These are phyloP conservation scores for Raphicerus campestris DNA, from an alignment of 2,113 vertebrate genomes.

Conservation along the genomic window DNA sequence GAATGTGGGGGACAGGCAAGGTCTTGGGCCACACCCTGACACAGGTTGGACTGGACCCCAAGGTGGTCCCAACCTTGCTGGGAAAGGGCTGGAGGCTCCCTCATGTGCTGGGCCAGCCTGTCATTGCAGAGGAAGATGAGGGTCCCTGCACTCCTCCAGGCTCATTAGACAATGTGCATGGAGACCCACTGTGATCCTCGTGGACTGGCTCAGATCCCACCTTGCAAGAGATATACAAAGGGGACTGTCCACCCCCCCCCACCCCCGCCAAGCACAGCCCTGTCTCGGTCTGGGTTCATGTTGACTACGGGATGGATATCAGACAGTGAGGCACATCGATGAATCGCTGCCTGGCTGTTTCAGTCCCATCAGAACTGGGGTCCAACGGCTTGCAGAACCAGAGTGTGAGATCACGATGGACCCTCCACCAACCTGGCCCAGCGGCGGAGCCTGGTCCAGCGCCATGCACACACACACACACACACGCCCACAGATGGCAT, in stretches of 20 bases:
- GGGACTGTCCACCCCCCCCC: not conserved
- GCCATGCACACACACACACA: not conserved
- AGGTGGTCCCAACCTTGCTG: not conserved
- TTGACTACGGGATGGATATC: not conserved
- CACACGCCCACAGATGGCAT: not conserved
- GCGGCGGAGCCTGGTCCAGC: not conserved
- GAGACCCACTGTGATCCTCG: not conserved
- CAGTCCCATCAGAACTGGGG: not conserved
- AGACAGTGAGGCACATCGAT: not conserved
- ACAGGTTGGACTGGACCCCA: conserved; percentile 1
- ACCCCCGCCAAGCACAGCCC: not conserved
- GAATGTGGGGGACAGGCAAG: not conserved
- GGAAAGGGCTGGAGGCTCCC: not conserved
- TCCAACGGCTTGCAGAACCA: not conserved
- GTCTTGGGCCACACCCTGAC: conserved; percentile 48
- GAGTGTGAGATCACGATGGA: not conserved
- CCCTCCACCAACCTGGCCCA: not conserved
- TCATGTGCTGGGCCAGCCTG: not conserved
- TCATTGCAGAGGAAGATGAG: not conserved
- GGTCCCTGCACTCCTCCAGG: not conserved
- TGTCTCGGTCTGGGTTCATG: not conserved
- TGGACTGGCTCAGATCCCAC: not conserved
- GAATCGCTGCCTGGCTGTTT: not conserved
- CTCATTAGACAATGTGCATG: not conserved
- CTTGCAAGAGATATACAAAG: not conserved